phyloP scores from a whole-genome alignment of 2,888 invertebrate genomes.

The Idaea dimidiata region DNA sequence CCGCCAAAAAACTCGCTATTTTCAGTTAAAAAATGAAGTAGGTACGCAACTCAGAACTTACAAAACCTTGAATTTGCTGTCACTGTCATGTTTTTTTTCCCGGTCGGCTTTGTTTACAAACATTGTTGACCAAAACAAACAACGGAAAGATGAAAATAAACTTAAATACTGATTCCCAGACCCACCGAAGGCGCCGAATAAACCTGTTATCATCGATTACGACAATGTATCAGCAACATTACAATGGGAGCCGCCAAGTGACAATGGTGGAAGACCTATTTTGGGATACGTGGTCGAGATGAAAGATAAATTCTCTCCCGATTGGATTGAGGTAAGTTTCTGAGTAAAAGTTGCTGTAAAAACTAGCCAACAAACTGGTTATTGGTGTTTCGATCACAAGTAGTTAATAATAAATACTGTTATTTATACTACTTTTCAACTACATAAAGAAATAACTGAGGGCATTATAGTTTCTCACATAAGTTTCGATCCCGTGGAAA shows the following conservation, averaged over 20 bases:
- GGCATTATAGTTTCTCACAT: background rate
- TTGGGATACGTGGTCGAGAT: conserved; percentile 93
- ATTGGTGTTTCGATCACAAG: background rate
- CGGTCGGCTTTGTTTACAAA: conserved; percentile 33
- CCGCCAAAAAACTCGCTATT: no score
- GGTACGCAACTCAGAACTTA: no score
- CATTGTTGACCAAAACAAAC: conserved; percentile 9
- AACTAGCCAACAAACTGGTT: background rate
- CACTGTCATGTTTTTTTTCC: conserved; percentile 14
- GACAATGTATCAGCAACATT: conserved; percentile 95
- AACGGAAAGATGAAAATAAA: background rate
- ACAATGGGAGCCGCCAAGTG: conserved; percentile 94
- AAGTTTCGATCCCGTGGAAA: background rate
- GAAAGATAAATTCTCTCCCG: conserved; percentile 92
- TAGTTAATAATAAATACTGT: background rate
- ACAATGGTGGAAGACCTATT: conserved; percentile 95
- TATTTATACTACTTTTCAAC: background rate
- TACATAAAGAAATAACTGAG: background rate
- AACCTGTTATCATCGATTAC: conserved; percentile 95
- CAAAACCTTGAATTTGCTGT: conserved; percentile 11
- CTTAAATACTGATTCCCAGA: conserved; percentile 68
- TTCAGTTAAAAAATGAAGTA: no score
- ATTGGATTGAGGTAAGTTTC: conserved; percentile 86
- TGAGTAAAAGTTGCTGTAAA: background rate
- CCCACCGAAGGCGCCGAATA: conserved; percentile 93